Percentiles rank a stretch among this genome's conserved stretches.
Evolutionary conservation across 2,797 vertebrate species (phyloP).

Genomic region (Caiman crocodilus): DNA sequence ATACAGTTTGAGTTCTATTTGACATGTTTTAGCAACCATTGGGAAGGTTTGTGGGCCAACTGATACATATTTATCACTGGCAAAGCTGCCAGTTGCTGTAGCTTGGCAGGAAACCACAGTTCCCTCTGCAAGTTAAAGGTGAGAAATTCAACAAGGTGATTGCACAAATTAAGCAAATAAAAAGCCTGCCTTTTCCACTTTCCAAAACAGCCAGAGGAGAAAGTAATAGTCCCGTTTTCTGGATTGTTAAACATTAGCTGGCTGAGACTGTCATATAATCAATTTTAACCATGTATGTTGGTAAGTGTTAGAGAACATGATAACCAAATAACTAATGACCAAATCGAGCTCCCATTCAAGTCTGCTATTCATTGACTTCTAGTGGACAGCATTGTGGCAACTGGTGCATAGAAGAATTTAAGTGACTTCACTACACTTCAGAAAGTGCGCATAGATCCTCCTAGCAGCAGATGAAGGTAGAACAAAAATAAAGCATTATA

Average conservation of each 20-base stretch:
- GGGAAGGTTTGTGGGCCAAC: slow-evolving; percentile 65
- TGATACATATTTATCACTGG: slow-evolving; percentile 59
- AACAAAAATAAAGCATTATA: not conserved
- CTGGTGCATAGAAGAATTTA: not conserved
- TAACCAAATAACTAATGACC: not conserved
- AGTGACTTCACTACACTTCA: not conserved
- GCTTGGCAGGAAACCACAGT: slow-evolving; percentile 66
- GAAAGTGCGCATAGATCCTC: not conserved
- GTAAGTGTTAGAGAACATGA: not conserved
- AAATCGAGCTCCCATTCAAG: not conserved
- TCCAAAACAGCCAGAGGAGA: not conserved
- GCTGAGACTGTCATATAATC: slow-evolving; percentile 13
- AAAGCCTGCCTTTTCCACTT: slow-evolving; percentile 14
- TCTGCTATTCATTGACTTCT: not conserved
- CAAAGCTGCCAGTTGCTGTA: slow-evolving; percentile 56
- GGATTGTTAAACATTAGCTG: not conserved
- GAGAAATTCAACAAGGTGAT: slow-evolving; percentile 63
- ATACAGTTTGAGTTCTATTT: slow-evolving; percentile 48
- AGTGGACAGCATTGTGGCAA: not conserved
- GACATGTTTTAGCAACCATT: slow-evolving; percentile 46
- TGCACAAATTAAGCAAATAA: slow-evolving; percentile 57
- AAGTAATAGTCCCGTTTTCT: slow-evolving; percentile 13
- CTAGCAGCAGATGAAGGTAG: not conserved
- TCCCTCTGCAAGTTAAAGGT: slow-evolving; percentile 68
- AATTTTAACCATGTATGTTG: not conserved